Evolutionary conservation across 2,888 invertebrate genomes (phyloP), one percentile per base, ranked within the genome.

Genomic region (Oscheius sp.): DNA sequence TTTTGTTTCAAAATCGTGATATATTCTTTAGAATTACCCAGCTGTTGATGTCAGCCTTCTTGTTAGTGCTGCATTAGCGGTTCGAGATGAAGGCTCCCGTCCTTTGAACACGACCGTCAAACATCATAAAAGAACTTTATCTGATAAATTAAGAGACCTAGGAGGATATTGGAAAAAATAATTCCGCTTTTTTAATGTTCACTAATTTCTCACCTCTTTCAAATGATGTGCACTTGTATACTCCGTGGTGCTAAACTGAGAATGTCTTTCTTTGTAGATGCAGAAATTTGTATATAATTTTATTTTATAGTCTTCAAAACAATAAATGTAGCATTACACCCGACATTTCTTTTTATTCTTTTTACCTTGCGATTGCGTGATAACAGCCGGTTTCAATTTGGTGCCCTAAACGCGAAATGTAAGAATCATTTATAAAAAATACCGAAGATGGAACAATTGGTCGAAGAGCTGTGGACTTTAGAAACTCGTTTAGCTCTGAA

Each of bases 11-110:
- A 27, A 29, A 46, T 49, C 46, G 46, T 23, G n/a, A 53, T 53
- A 23, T 23, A 41, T 5, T 25, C 70, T 81, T 35, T 77, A 87
- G 84, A 87, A 84, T 55, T 78, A 85, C 73, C 86, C 86, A 5
- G 80, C 74, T 41, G 74, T 78, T n/a, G 86, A 86, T 58, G 76
- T 84, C 3, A 75, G 74, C 29, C 75, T 77, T 18, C 75, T 86
- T 45, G 81, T 86, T n/a, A 53, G 69, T 13, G 69, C 76, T 6
- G 85, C 85, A 3, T 72, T 78, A n/a, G 79, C 82, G 18, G 76
- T 84, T n/a, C 72, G 76, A 7, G 82, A 84, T 18, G 82, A 81
- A 35, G 53, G 61, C 16, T n/a, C 49, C 6, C 41, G 35, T 13
- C 61, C 61, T 13, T 16, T 52, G 7, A 49, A 27, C 2, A 21